These are phyloP conservation scores for Sinocyclocheilus rhinocerous DNA, from an alignment of 2,113 vertebrate species.

Conservation along the genomic window DNA sequence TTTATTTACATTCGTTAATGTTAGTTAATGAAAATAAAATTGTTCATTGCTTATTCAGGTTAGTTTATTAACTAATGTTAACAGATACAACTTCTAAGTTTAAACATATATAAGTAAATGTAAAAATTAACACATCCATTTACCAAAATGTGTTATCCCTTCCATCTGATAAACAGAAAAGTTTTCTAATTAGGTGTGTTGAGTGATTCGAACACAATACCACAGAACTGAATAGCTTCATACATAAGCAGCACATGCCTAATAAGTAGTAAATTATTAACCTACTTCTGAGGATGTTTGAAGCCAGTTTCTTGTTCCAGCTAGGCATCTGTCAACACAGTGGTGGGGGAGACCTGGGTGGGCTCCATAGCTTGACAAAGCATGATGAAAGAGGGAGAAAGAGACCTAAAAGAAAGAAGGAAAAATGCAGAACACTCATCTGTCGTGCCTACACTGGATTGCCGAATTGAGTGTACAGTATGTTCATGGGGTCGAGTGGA, in stretches of 20 bases:
- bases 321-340: slow-evolving; percentile 36
- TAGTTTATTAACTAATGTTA: no score
- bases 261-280: slow-evolving; percentile 15
- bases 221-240: neutral
- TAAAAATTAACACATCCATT: no score
- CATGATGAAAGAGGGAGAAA: slow-evolving; percentile 41
- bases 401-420: neutral
- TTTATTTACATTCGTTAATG: no score
- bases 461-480: neutral
- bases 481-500: neutral
- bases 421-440: neutral
- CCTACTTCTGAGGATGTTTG: slow-evolving; percentile 24
- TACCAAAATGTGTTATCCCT: neutral
- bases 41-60: no score
- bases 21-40: no score
- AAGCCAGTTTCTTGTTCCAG: slow-evolving; percentile 16
- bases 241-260: slow-evolving; percentile 23
- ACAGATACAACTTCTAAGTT: no score
- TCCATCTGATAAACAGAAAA: neutral
- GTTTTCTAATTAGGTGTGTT: neutral
- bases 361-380: slow-evolving; percentile 37
- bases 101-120: no score
- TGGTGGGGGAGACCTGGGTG: slow-evolving; percentile 9
- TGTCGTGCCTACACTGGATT: neutral
- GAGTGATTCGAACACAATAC: slow-evolving; percentile 6